These are phyloP conservation scores for Drosophila melanogaster DNA, from an alignment of 1,140 invertebrate species.

Conservation along the genomic window DNA sequence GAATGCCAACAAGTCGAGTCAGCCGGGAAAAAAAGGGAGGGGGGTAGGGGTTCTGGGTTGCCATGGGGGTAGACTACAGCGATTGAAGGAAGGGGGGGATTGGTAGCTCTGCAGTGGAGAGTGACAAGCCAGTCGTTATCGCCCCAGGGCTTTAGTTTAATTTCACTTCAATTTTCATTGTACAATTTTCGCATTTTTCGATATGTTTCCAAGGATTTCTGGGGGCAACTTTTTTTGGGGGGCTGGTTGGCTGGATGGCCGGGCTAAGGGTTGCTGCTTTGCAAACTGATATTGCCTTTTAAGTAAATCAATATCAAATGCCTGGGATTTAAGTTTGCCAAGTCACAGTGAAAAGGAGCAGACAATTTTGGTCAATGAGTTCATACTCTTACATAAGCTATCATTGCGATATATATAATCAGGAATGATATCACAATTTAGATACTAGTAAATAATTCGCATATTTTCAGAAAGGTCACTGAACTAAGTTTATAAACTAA, in stretches of 20 bases:
- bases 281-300: conserved; percentile 80
- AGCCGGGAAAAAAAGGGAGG: not conserved
- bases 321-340: conserved; percentile 76
- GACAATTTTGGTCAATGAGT: not conserved
- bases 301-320: conserved; percentile 81
- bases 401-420: no score
- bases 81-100: not conserved
- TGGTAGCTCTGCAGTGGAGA: not conserved
- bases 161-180: conserved; percentile 80
- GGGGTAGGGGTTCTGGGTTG: not conserved
- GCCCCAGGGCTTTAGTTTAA: conserved; percentile 78
- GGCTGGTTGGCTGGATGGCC: conserved; percentile 16
- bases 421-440: no score
- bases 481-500: no score
- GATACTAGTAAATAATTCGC: no score
- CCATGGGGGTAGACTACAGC: not conserved
- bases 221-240: not conserved
- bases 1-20: conserved; percentile 76
- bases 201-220: conserved; percentile 44
- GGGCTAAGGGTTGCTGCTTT: conserved; percentile 41
- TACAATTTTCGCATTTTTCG: conserved; percentile 80
- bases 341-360: conserved; percentile 31
- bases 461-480: no score
- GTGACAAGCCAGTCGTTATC: conserved; percentile 64
- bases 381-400: no score